Evolutionary conservation across 35 echinoderm and acorn worm genomes (phyloP), one percentile per base, ranked within the genome.

Genomic region (Chiridota heheva): DNA sequence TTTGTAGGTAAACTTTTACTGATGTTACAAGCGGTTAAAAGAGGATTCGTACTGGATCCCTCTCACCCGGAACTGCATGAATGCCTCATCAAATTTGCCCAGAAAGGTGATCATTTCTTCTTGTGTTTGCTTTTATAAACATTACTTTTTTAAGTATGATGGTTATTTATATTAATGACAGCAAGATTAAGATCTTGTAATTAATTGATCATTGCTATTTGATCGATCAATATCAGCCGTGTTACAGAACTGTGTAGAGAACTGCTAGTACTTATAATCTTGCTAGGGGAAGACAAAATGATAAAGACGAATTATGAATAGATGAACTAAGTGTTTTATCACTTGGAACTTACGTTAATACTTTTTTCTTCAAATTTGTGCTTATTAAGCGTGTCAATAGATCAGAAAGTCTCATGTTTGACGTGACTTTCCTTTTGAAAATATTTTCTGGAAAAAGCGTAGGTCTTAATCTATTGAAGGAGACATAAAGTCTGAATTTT

Each of bases 11-110:
- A 98, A 58, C 72, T 98, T 61, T 73, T 98, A 58, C 38, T 98
- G 60, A 98, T 98, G 95, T 72, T 98, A 37, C 95, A 98, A 73
- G 87, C 95, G 0, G 73, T 91, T 35, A 98, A 98, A 86, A 80
- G 95, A 40, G 95, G 80, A 0, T 77, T 86, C 39, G 38, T 85
- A 20, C 32, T 98, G 27, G 86, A 98, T 26, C 63, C 89, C n/a
- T 43, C 67, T n/a, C 48, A 91, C 37, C 65, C 89, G 28, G 58
- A 56, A 28, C 81, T 98, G 1, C 95, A 98, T 63, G 72, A 92
- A 28, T 91, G 89, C 72, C 43, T 98, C 57, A 39, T 91, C 25
- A 82, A 82, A 68, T 70, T 98, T 42, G 70, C 84, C 31, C 79
- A 67, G 46, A 91, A 88, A 81, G 85, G 95, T 98, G 63, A 82